A percentile compares a stretch with the other conserved stretches of the same genome.
These are phyloP conservation scores for Myocastor coypus DNA, from an alignment of 2,113 vertebrate genomes.

Conservation along the genomic window DNA sequence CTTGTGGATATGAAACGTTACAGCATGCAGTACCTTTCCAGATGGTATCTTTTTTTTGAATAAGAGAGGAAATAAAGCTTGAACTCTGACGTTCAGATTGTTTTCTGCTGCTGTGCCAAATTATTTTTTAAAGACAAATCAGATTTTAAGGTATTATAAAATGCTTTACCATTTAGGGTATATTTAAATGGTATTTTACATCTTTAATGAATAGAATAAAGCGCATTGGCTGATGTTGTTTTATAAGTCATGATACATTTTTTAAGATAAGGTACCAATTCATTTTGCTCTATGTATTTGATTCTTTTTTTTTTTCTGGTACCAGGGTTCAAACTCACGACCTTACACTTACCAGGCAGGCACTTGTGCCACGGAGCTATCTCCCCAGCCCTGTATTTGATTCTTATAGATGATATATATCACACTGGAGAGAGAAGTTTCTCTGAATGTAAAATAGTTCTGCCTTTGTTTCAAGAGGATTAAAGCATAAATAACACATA, in stretches of 20 bases:
- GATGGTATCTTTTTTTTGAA: constrained; percentile 44
- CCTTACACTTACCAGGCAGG: no score
- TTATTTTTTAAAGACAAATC: constrained; percentile 66
- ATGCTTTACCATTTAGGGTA: constrained; percentile 50
- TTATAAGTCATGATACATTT: constrained; percentile 60
- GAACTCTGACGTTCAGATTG: constrained; percentile 46
- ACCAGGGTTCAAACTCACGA: no score
- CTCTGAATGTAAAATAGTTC: constrained; percentile 51
- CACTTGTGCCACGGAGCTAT: no score
- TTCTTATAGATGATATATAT: constrained; percentile 65
- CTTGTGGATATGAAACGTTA: constrained; percentile 40
- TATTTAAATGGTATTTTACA: constrained; percentile 63
- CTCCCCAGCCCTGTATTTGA: no score
- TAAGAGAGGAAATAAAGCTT: constrained; percentile 55
- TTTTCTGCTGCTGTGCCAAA: constrained; percentile 27
- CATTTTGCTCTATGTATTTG: constrained; percentile 42
- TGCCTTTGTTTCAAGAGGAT: constrained; percentile 60
- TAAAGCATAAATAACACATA: constrained; percentile 67
- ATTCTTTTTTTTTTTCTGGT: no score
- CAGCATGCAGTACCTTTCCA: background rate
- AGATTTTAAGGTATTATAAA: constrained; percentile 52
- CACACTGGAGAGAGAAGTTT: constrained; percentile 2
- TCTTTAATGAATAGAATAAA: constrained; percentile 62
- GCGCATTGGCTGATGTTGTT: constrained; percentile 72
- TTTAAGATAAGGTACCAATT: constrained; percentile 65